A percentile compares a stretch with the other conserved stretches of the same genome.
These are phyloP conservation scores for Volucella zonaria DNA, from an alignment of 2,888 invertebrate genomes.

Conservation along the genomic window DNA sequence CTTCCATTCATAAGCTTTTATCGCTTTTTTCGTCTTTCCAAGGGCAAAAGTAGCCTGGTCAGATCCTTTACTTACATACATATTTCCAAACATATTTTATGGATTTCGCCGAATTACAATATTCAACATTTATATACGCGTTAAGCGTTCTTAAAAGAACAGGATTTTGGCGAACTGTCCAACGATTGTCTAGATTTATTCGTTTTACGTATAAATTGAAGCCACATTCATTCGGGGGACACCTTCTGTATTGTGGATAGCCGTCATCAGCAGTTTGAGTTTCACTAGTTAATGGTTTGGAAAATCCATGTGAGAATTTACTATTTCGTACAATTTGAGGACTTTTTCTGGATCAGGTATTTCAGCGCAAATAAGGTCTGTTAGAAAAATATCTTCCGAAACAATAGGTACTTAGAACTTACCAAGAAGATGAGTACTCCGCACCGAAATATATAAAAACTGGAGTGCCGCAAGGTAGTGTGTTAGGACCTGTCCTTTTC, in stretches of 20 bases:
- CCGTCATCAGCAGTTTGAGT: conserved; percentile 26
- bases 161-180: conserved; percentile 37
- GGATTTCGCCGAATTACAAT: conserved; percentile 81
- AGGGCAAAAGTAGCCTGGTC: too few species aligned
- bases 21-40: too few species aligned
- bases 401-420: too few species aligned
- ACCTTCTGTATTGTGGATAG: conserved; percentile 56
- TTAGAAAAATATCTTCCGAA: too few species aligned
- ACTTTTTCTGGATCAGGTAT: conserved; percentile 76
- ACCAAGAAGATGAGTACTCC: too few species aligned
- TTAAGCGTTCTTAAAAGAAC: conserved; percentile 69
- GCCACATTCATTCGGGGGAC: conserved; percentile 44
- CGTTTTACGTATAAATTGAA: background rate
- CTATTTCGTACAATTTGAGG: conserved; percentile 75
- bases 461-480: too few species aligned
- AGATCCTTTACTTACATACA: conserved; percentile 67
- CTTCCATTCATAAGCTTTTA: too few species aligned
- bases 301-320: conserved; percentile 74
- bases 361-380: conserved; percentile 1
- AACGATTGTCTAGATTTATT: conserved; percentile 9
- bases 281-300: background rate
- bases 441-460: too few species aligned
- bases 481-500: too few species aligned
- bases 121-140: conserved; percentile 80
- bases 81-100: conserved; percentile 81